Percentiles rank a stretch among this genome's conserved stretches.
Conservation (phyloP, 1,140 invertebrate genomes). For the Drosophila simulans region DNA sequence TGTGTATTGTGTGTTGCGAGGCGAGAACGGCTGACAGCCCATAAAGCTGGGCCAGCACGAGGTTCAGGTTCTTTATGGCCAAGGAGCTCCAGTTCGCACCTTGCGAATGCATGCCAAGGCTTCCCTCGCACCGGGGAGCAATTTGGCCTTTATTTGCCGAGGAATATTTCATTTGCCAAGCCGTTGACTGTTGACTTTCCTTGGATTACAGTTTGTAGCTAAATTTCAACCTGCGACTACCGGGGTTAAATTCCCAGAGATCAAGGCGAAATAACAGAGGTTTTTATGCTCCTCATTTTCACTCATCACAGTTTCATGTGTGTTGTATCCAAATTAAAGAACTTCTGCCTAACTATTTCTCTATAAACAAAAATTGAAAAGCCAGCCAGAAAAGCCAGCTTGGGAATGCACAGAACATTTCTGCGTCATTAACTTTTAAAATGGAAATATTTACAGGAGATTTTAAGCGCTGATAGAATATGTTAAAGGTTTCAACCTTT, state of each 20-base stretch:
- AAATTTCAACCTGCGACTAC: neutral
- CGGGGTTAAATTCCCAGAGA: neutral
- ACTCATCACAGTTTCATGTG: neutral
- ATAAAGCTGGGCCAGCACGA: conserved; percentile 18
- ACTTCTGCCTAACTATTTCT: neutral
- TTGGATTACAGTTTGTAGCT: conserved; percentile 21
- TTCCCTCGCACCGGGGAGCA: conserved; percentile 10
- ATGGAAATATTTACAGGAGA: neutral
- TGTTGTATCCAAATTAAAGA: neutral
- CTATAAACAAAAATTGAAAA: too few relatives aligned
- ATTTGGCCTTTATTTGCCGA: conserved; percentile 15
- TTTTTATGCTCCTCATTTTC: neutral
- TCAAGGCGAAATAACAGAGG: neutral
- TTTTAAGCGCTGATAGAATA: neutral
- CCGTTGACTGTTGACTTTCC: conserved; percentile 3
- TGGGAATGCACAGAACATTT: neutral
- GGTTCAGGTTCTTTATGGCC: conserved; percentile 24
- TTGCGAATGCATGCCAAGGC: conserved; percentile 15
- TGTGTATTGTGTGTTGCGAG: conserved; percentile 12
- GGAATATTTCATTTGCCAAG: conserved; percentile 27
- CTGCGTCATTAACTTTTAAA: neutral
- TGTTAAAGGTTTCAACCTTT: too few relatives aligned
- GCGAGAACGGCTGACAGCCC: conserved; percentile 12
- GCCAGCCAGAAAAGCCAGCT: too few relatives aligned
- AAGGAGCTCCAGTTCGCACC: conserved; percentile 30